Percentiles rank a stretch among this genome's conserved stretches.
phyloP scores from a whole-genome alignment of 2,888 invertebrate species.

The Apotomis betuletana region DNA sequence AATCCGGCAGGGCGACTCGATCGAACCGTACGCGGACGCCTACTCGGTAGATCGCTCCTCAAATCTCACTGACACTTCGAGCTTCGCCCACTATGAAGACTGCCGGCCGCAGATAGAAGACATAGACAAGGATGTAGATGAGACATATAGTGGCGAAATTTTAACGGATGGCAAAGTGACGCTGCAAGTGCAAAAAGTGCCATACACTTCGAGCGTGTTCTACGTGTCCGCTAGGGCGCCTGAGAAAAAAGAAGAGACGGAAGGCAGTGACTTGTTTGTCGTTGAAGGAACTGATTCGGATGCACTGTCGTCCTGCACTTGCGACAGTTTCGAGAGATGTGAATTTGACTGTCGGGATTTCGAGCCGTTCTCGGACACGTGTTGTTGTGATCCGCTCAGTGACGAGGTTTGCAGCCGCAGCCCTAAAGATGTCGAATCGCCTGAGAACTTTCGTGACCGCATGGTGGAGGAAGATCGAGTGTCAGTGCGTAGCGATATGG shows the following conservation, averaged over 20 bases:
- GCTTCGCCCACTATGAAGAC: slow-evolving; percentile 79
- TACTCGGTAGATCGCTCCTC: slow-evolving; percentile 78
- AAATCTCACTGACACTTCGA: slow-evolving; percentile 78
- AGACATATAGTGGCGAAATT: slow-evolving; percentile 53
- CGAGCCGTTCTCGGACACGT: slow-evolving; percentile 85
- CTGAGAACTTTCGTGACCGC: slow-evolving; percentile 74
- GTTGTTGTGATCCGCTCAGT: slow-evolving; percentile 81
- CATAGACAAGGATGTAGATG: slow-evolving; percentile 56
- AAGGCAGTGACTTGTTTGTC: slow-evolving; percentile 65
- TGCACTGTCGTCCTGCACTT: slow-evolving; percentile 81
- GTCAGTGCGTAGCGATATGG: slow-evolving; percentile 84
- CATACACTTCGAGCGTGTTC: slow-evolving; percentile 75
- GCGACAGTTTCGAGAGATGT: slow-evolving; percentile 82
- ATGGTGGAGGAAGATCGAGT: slow-evolving; percentile 72
- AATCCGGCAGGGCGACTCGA: slow-evolving; percentile 68
- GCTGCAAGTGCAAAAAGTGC: slow-evolving; percentile 76
- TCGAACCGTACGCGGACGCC: slow-evolving; percentile 73
- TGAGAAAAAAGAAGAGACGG: slow-evolving; percentile 60
- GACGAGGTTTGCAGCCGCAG: slow-evolving; percentile 80
- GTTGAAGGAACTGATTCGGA: slow-evolving; percentile 78
- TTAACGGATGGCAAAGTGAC: slow-evolving; percentile 58
- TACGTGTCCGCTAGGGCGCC: slow-evolving; percentile 71
- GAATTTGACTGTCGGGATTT: slow-evolving; percentile 83
- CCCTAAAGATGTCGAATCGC: slow-evolving; percentile 78
- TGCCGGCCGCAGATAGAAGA: slow-evolving; percentile 70